These are phyloP conservation scores for Ciconia stormi DNA, from an alignment of 2,113 vertebrate species.

Conservation along the genomic window DNA sequence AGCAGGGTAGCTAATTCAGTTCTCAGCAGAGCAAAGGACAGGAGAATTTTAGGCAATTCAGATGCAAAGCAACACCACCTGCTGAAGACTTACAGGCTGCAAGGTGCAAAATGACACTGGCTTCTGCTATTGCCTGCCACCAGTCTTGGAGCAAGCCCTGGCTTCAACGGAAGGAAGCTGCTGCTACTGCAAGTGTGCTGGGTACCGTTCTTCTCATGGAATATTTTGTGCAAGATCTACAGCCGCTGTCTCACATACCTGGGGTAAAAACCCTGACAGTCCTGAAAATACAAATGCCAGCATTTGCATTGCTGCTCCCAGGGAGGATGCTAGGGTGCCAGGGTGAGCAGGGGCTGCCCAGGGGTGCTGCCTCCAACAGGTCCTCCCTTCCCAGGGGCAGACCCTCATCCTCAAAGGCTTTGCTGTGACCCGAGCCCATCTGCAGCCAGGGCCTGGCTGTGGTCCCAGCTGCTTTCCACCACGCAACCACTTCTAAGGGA, in stretches of 20 bases:
- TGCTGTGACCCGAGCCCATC: accelerated
- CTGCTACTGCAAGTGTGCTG: not conserved
- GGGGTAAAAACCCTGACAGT: not conserved
- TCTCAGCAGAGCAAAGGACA: not conserved
- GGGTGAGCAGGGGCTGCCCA: not conserved
- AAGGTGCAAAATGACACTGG: not conserved
- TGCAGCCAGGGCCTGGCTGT: not conserved
- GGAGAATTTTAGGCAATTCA: not conserved
- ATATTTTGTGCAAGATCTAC: not conserved
- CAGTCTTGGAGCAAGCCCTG: not conserved
- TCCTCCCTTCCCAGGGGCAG: not conserved
- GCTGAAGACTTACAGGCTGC: not conserved
- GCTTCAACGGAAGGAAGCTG: not conserved
- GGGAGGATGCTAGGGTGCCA: not conserved
- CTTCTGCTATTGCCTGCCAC: not conserved
- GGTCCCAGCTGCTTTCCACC: not conserved
- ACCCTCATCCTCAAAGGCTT: not conserved
- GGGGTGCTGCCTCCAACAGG: not conserved
- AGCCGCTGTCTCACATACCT: not conserved
- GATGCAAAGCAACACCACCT: not conserved
- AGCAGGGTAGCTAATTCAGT: not conserved
- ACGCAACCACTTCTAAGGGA: not conserved
- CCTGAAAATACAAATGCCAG: not conserved
- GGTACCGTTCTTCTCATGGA: not conserved
- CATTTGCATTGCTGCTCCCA: not conserved